These are phyloP conservation scores for Aphodius granarius DNA, from an alignment of 2,888 invertebrate species.

Conservation along the genomic window DNA sequence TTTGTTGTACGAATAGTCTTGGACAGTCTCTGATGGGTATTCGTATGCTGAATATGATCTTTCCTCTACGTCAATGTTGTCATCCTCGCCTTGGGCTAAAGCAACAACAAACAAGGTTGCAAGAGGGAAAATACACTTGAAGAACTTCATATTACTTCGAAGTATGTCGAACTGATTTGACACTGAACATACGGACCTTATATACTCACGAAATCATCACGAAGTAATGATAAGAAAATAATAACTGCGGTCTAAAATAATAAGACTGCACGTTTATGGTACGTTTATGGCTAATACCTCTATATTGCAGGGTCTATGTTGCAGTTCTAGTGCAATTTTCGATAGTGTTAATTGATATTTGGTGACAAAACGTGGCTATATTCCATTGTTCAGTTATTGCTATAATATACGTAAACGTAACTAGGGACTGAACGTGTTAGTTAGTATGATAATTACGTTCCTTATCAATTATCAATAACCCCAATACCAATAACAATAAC, in stretches of 20 bases:
- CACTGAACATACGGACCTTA: not conserved
- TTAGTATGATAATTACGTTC: not conserved
- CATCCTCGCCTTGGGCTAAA: not conserved
- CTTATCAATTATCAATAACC: not conserved
- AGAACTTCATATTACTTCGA: not conserved
- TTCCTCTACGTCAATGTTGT: not conserved
- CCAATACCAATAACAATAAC: too few species aligned
- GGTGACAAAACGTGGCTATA: not conserved
- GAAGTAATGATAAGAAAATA: not conserved
- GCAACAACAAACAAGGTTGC: not conserved
- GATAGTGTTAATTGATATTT: not conserved
- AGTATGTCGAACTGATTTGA: not conserved
- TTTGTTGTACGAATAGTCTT: too few species aligned
- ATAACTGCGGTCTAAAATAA: too few species aligned
- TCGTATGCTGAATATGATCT: too few species aligned
- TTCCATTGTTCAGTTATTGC: not conserved
- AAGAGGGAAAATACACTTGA: not conserved
- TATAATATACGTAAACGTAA: not conserved
- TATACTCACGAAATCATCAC: not conserved
- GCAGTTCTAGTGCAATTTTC: not conserved
- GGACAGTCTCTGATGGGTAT: too few species aligned
- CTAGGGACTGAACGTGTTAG: not conserved
- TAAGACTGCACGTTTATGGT: not conserved
- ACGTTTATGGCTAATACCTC: too few species aligned
- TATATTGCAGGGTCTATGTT: not conserved